Evolutionary conservation across 2,113 vertebrate species (phyloP), one percentile per base, ranked within the genome.

Genomic region (Cinclus cinclus): DNA sequence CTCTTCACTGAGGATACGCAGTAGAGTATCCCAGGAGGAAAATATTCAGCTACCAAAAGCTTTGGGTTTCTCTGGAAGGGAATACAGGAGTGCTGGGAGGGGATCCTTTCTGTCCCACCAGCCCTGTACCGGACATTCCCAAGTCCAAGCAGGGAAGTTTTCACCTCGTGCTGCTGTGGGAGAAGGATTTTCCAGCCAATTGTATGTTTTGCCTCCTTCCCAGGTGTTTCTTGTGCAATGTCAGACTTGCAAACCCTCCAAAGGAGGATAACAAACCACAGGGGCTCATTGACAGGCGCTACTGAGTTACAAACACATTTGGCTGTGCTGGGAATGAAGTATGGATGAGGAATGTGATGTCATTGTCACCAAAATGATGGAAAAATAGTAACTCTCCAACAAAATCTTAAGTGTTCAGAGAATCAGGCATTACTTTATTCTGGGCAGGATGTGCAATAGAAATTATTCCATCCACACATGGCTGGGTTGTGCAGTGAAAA

Each of bases 221-320:
- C 11, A 81, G 71, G 53, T 86, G 83, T 86, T 59, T 4, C 63
- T 74, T 75, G 56, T 86, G 90, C 87, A 78, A 46, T 91, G 90
- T 82, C 94, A 95, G 92, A 19, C 62, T 87, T 64, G 90, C 63
- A 69, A 87, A 81, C 79, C 60, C 73, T 91, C 33, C 58, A 46
- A 37, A 78, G 88, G 39, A 89, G 75, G 92, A 77, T n/a, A 69
- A 82, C 81, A 92, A 78, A 81, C 79, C 88, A 73, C 92, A 60
- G 86, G 94, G 84, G 56, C 78, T 94, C 87, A 73, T 31, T 91
- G 90, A 83, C 31, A 21, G 63, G 86, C 62, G 77, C 70, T 77
- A 33, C 2, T 47, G 94, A 94, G 74, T 93, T 78, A 96, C 91
- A 95, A 94, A 96, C 56, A 88, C 80, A 87, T 75, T 94, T 0